phyloP scores from a whole-genome alignment of 1,140 invertebrate species.

The Magallana gigas region DNA sequence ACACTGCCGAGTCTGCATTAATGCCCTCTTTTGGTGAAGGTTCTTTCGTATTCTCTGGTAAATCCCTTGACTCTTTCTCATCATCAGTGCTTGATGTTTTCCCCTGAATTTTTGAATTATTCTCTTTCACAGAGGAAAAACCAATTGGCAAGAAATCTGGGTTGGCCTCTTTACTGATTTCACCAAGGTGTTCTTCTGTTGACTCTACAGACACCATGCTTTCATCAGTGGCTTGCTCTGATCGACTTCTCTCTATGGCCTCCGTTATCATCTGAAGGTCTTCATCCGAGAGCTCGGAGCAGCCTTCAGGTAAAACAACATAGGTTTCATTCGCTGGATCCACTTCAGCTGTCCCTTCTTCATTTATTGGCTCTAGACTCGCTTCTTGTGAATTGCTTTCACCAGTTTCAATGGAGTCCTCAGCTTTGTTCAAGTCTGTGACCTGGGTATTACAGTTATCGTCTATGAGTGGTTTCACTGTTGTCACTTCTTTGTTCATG shows the following conservation, averaged over 20 bases:
- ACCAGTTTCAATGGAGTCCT: constrained; percentile 11
- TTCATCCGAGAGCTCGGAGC: constrained; percentile 67
- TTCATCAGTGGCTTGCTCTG: constrained; percentile 35
- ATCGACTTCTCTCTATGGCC: constrained; percentile 40
- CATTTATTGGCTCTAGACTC: constrained; percentile 41
- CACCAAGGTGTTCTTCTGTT: not conserved
- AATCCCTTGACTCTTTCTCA: not conserved
- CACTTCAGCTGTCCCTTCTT: constrained; percentile 44
- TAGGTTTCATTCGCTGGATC: constrained; percentile 62
- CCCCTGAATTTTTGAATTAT: not conserved
- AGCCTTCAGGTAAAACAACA: constrained; percentile 66
- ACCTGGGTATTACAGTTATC: constrained; percentile 8
- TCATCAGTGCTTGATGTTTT: not conserved
- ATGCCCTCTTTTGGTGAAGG: not conserved
- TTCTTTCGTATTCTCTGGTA: not conserved
- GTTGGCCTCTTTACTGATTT: not conserved
- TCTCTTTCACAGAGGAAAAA: not conserved
- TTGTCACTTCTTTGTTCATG: constrained; percentile 3
- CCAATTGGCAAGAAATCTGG: not conserved
- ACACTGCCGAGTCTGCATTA: not conserved
- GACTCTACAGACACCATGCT: constrained; percentile 25
- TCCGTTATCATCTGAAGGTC: constrained; percentile 49
- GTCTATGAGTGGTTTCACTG: constrained; percentile 8
- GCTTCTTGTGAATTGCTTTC: not conserved
- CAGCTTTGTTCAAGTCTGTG: constrained; percentile 4